Conservation (phyloP, 2,797 vertebrate genomes). For the Microctenopoma stevenorrisi region DNA sequence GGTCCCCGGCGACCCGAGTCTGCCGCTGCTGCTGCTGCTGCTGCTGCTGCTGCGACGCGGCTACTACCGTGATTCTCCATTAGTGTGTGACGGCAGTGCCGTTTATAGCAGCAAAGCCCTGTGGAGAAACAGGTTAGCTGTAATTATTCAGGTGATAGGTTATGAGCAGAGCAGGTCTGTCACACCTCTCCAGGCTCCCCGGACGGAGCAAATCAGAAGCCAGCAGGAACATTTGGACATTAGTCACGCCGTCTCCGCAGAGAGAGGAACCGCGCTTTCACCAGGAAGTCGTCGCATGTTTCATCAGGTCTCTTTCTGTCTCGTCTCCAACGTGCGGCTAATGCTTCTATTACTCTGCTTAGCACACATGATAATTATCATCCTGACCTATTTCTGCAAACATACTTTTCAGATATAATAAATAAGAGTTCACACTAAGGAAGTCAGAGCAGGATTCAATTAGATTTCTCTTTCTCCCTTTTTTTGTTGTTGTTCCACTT, state of each 20-base stretch:
- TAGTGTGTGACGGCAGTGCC: slow-evolving; percentile 52
- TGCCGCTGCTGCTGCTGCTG: not conserved
- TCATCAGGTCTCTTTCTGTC: slow-evolving; percentile 15
- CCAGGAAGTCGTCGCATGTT: slow-evolving; percentile 5
- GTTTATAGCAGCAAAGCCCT: slow-evolving; percentile 51
- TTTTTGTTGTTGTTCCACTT: not conserved
- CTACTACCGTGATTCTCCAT: slow-evolving; percentile 45
- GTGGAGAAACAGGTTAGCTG: slow-evolving; percentile 59
- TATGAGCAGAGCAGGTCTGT: slow-evolving; percentile 41
- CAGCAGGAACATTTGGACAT: slow-evolving; percentile 17
- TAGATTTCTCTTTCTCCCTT: slow-evolving; percentile 6
- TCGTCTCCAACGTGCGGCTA: not conserved
- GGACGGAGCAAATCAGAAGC: slow-evolving; percentile 24
- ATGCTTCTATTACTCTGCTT: slow-evolving; percentile 27
- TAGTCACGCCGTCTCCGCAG: slow-evolving; percentile 26
- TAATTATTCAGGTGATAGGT: slow-evolving; percentile 66
- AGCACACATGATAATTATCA: slow-evolving; percentile 14
- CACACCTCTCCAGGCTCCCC: slow-evolving; percentile 30
- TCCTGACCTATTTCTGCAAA: slow-evolving; percentile 30
- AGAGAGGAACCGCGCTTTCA: slow-evolving; percentile 9
- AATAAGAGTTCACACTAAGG: slow-evolving; percentile 4
- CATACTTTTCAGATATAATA: slow-evolving; percentile 6
- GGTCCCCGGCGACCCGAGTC: slow-evolving; percentile 29
- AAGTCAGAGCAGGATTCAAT: slow-evolving; percentile 22
- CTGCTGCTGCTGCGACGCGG: slow-evolving; percentile 9